Conservation (phyloP, 2,888 invertebrate genomes). For the Eristalis arbustorum region DNA sequence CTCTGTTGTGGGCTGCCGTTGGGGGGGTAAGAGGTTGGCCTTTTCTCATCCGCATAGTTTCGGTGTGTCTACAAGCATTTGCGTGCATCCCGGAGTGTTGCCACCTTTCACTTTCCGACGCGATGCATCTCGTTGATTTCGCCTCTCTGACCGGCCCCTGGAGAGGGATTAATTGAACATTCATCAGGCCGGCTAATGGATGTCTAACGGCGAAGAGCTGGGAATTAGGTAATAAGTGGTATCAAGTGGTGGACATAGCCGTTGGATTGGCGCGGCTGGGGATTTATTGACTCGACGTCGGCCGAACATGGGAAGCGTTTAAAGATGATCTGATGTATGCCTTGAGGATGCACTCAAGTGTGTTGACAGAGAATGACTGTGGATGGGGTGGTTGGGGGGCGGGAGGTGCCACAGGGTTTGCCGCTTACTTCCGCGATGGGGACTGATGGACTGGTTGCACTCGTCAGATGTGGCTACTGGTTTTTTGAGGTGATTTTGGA, state of each 20-base stretch:
- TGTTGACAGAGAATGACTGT: neutral
- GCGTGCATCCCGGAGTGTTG: constrained; percentile 32
- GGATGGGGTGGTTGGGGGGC: no score
- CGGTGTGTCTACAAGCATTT: neutral
- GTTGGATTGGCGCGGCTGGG: neutral
- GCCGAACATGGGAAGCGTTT: neutral
- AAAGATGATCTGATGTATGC: neutral
- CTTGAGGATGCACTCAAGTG: neutral
- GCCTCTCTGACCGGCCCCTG: constrained; percentile 37
- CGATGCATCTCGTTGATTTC: constrained; percentile 17
- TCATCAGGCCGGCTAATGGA: constrained; percentile 54
- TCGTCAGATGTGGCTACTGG: no score
- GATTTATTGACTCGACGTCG: neutral
- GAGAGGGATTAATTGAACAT: constrained; percentile 61
- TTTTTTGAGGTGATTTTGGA: no score
- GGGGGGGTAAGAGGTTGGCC: neutral
- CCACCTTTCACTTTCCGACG: constrained; percentile 63
- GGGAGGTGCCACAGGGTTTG: no score
- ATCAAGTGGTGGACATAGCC: neutral
- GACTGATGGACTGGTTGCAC: no score
- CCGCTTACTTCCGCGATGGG: no score
- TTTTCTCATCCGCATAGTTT: constrained; percentile 23
- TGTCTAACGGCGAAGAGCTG: constrained; percentile 13
- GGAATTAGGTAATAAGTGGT: constrained; percentile 44
- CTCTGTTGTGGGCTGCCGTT: neutral